These are phyloP conservation scores for Silurus lanzhouensis DNA, from an alignment of 2,797 vertebrate species.

Conservation along the genomic window DNA sequence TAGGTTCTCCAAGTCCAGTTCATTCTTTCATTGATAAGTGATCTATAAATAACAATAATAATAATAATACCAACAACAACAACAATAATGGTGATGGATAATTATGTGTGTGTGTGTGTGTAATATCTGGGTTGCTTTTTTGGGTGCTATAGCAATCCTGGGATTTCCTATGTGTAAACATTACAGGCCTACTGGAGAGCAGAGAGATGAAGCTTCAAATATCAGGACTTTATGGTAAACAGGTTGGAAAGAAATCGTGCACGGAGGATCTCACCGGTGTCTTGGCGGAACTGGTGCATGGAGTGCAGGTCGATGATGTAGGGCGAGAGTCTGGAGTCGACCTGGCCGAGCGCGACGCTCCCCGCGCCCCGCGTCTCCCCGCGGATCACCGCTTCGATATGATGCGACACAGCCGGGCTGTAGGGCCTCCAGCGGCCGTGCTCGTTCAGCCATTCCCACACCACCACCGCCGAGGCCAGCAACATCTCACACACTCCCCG, in stretches of 20 bases:
- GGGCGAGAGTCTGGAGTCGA: slow-evolving; percentile 87
- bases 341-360: slow-evolving; percentile 91
- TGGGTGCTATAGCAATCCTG: no score
- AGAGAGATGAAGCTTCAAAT: neutral
- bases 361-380: slow-evolving; percentile 85
- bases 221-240: neutral
- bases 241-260: neutral
- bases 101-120: no score
- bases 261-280: slow-evolving; percentile 80
- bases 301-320: slow-evolving; percentile 94
- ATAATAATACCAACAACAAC: no score
- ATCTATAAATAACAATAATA: no score
- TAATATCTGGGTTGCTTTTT: no score
- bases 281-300: slow-evolving; percentile 94
- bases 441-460: slow-evolving; percentile 99
- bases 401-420: slow-evolving; percentile 93
- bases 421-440: slow-evolving; percentile 96
- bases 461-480: slow-evolving; percentile 91
- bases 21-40: no score
- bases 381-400: slow-evolving; percentile 94
- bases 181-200: neutral
- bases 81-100: neutral
- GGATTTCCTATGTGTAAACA: neutral
- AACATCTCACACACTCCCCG: slow-evolving; percentile 80
- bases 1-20: neutral